phyloP scores from a whole-genome alignment of 2,113 vertebrate genomes.

The Cygnus atratus region DNA sequence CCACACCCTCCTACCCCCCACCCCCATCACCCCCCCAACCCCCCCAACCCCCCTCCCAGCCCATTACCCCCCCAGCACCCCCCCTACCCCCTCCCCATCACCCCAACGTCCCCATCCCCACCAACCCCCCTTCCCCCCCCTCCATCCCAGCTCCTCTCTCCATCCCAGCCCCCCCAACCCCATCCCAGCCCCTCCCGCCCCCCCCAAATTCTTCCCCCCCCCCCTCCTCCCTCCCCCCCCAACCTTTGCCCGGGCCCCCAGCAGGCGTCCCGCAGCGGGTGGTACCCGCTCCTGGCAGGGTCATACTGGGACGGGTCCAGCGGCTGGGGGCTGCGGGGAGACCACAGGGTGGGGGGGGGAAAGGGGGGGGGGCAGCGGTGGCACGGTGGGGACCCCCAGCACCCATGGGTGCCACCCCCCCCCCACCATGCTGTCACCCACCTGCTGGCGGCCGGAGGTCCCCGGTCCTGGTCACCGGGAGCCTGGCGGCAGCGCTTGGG shows the following conservation, averaged over 20 bases:
- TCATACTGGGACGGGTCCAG: slow-evolving; percentile 73
- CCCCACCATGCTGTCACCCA: neutral
- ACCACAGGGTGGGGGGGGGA: too few species aligned
- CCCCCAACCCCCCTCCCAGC: too few species aligned
- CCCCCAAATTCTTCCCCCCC: too few species aligned
- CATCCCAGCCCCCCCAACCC: neutral
- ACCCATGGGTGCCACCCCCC: neutral
- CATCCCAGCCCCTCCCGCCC: neutral
- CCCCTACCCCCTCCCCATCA: neutral
- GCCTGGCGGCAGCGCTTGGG: neutral
- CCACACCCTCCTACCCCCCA: too few species aligned
- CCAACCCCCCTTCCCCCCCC: too few species aligned
- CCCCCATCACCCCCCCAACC: too few species aligned
- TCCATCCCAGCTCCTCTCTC: neutral
- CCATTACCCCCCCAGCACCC: neutral
- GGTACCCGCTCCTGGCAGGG: slow-evolving; percentile 81
- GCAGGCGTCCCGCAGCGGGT: slow-evolving; percentile 86
- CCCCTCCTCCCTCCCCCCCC: too few species aligned
- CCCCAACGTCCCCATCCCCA: neutral
- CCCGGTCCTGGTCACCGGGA: neutral
- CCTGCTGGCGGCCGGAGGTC: neutral
- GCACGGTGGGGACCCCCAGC: neutral
- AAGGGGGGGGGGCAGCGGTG: neutral
- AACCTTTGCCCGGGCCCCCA: slow-evolving; percentile 78
- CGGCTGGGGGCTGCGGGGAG: slow-evolving; percentile 6